phyloP scores from a whole-genome alignment of 2,797 vertebrate genomes.

The Myotis daubentonii region DNA sequence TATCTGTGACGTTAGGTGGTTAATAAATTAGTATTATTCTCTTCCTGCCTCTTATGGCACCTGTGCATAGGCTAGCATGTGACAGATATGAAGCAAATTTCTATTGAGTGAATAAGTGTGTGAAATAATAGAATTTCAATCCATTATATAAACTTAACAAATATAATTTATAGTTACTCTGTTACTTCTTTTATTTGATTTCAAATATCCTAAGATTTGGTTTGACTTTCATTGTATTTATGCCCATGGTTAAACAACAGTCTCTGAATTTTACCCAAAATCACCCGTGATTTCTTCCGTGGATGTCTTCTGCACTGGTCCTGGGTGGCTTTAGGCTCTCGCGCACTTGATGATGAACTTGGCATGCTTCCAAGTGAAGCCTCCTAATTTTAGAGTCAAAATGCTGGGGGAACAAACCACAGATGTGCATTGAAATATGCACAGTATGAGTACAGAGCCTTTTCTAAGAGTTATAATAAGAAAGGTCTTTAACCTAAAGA shows the following conservation, averaged over 20 bases:
- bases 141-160: background rate
- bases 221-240: constrained; percentile 56
- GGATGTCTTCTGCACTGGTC: constrained; percentile 11
- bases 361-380: constrained; percentile 68
- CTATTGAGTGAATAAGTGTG: background rate
- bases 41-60: background rate
- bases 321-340: background rate
- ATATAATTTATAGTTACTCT: background rate
- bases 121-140: background rate
- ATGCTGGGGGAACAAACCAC: constrained; percentile 57
- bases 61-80: background rate
- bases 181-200: constrained; percentile 21
- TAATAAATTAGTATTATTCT: background rate
- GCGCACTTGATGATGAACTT: constrained; percentile 61
- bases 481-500: constrained; percentile 50
- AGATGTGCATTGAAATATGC: constrained; percentile 66
- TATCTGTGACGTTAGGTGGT: background rate
- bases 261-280: constrained; percentile 40
- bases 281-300: background rate
- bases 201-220: background rate
- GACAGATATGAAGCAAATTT: background rate
- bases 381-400: constrained; percentile 73
- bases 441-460: constrained; percentile 2
- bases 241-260: constrained; percentile 51
- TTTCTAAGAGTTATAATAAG: constrained; percentile 55